Evolutionary conservation across 2,888 invertebrate genomes (phyloP).

Genomic region (Ypsolopha scabrella): DNA sequence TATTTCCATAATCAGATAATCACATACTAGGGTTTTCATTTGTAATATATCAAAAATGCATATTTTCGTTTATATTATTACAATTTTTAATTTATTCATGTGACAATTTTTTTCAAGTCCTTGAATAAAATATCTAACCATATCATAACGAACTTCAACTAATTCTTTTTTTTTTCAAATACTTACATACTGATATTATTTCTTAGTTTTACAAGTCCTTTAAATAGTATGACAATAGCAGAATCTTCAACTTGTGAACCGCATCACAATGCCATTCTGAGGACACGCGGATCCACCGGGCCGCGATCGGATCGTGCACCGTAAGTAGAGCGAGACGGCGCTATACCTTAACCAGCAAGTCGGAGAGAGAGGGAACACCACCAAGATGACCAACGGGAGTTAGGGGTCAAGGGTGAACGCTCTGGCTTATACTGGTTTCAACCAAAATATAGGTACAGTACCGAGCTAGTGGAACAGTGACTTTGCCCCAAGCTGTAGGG

Average conservation of each 20-base stretch:
- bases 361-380: slow-evolving; percentile 33
- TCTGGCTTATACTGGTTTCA: slow-evolving; percentile 22
- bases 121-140: too few relatives aligned
- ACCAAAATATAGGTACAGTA: slow-evolving; percentile 1
- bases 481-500: slow-evolving; percentile 3
- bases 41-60: too few relatives aligned
- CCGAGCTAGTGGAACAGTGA: neutral
- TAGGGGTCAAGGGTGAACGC: slow-evolving; percentile 67
- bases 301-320: slow-evolving; percentile 54
- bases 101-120: too few relatives aligned
- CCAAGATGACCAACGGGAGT: slow-evolving; percentile 62
- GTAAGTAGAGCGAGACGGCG: slow-evolving; percentile 29
- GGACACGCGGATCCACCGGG: slow-evolving; percentile 62
- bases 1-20: too few relatives aligned
- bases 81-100: too few relatives aligned
- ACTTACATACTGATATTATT: too few relatives aligned
- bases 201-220: too few relatives aligned
- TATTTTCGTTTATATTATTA: too few relatives aligned
- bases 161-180: too few relatives aligned
- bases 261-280: slow-evolving; percentile 50
- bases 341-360: slow-evolving; percentile 12
- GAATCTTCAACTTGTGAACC: slow-evolving; percentile 31
- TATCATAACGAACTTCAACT: too few relatives aligned
- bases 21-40: too few relatives aligned
- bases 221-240: too few relatives aligned